Evolutionary conservation across 2,797 vertebrate genomes (phyloP), one percentile per base, ranked within the genome.

Genomic region (Streptopelia turtur): DNA sequence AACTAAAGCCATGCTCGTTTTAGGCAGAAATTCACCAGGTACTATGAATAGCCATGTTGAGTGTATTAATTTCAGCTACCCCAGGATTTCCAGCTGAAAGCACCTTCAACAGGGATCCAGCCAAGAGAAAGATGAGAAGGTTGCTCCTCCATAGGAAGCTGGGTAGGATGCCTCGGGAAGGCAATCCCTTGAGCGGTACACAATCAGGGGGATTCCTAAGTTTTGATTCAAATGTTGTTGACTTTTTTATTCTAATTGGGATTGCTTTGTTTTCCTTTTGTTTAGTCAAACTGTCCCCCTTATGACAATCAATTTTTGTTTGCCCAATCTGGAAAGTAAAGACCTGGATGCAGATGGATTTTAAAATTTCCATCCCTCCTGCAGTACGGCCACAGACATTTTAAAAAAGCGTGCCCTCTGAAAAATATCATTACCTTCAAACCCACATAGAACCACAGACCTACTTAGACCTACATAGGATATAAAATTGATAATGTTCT

Each of bases 81-180:
- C 68, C 64, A 85, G 53, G 75, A 83, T 60, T 85, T 91, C 75
- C 84, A 94, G 52, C 79, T 93, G 93, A 93, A 87, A 91, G 71
- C 63, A 45, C 43, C 64, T 93, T 79, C 18, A 9, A 24, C 33
- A 33, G 14, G 52, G 83, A 59, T 37, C 27, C 66, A 80, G 82
- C 63, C 85, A 94, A 94, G 56, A 85, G 59, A 41, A 90, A 94
- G 53, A 71, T 87, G 75, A 91, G 59, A 61, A 82, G 64, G 85
- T 35, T 94, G 77, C 8, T 94, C 70, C 79, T 72, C 82, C 3
- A 0, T 82, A 83, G 90, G 78, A 93, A 93, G 71, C 56, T 87
- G 23, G 11, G 33, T 28, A 84, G 47, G 71, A 47, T 0, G 16
- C 50, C 30, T 55, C 66, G 82, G 50, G 37, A 94, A 82, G 5